Percentiles rank a stretch among this genome's conserved stretches.
phyloP scores from a whole-genome alignment of 2,113 vertebrate species.

The Himantopus leucocephalus region DNA sequence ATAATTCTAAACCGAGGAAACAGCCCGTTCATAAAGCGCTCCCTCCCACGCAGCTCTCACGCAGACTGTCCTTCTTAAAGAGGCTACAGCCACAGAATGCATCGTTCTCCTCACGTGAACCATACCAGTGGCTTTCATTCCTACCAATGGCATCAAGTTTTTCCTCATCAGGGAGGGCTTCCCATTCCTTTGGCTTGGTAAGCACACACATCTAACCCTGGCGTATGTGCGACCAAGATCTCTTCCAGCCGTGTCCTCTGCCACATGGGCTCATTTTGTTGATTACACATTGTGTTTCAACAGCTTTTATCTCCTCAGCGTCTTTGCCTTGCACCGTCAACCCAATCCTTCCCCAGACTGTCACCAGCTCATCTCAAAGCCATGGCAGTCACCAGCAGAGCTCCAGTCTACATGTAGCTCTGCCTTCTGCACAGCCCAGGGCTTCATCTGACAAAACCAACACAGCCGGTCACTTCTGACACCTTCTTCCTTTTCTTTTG shows the following conservation, averaged over 20 bases:
- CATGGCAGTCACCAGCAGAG: not conserved
- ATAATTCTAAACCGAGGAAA: not conserved
- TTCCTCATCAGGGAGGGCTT: not conserved
- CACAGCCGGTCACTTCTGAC: rapidly evolving
- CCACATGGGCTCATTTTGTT: not conserved
- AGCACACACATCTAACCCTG: not conserved
- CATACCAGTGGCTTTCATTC: not conserved
- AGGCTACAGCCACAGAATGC: no score
- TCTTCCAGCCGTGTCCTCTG: not conserved
- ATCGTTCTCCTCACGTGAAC: not conserved
- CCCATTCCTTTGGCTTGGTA: not conserved
- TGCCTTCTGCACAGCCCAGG: not conserved
- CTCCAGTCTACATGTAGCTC: not conserved
- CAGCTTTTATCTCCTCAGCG: not conserved
- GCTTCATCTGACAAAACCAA: not conserved
- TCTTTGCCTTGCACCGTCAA: not conserved
- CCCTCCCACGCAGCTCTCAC: not conserved
- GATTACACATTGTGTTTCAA: not conserved
- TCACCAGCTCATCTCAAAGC: not conserved
- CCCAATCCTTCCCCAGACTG: not conserved
- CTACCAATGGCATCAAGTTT: not conserved
- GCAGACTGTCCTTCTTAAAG: not conserved
- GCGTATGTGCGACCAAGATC: not conserved
- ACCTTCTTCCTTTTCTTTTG: not conserved
- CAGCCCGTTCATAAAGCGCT: not conserved